phyloP scores from a whole-genome alignment of 2,797 vertebrate genomes.

The Hypotaenidia philippensis region DNA sequence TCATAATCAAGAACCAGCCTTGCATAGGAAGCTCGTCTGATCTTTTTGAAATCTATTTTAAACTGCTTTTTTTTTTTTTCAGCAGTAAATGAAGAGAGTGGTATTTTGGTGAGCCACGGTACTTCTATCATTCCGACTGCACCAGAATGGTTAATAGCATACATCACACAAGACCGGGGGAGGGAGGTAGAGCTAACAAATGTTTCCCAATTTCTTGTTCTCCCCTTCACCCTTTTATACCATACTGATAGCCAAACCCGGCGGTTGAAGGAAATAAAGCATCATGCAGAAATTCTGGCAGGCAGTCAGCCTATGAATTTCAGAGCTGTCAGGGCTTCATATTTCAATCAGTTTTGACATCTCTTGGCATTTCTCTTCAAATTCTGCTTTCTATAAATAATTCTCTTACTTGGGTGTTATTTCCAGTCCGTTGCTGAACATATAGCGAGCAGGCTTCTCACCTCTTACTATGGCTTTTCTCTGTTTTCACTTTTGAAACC shows the following conservation, averaged over 20 bases:
- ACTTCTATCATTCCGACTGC: not conserved
- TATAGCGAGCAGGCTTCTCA: not conserved
- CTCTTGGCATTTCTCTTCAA: slow-evolving; percentile 69
- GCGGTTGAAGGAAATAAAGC: slow-evolving; percentile 31
- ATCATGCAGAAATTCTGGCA: slow-evolving; percentile 55
- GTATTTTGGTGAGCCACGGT: not conserved
- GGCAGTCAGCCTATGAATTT: slow-evolving; percentile 65
- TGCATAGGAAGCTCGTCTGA: not conserved
- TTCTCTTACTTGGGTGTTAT: slow-evolving; percentile 55
- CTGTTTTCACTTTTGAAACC: not conserved
- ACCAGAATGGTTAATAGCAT: not conserved
- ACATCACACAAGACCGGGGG: not conserved
- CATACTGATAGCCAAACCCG: not conserved
- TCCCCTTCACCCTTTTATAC: slow-evolving; percentile 4
- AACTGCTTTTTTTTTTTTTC: not conserved
- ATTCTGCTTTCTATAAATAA: slow-evolving; percentile 76
- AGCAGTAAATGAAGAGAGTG: not conserved
- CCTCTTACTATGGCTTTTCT: not conserved
- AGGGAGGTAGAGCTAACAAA: not conserved
- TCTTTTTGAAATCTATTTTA: not conserved
- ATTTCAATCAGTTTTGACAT: slow-evolving; percentile 80
- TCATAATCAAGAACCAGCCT: not conserved
- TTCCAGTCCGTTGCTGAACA: slow-evolving; percentile 40
- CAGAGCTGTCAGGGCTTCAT: slow-evolving; percentile 62
- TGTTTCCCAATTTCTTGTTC: not conserved